Base-by-base conservation (phyloP, 2,888 invertebrate genomes). In the Drosophila percnosoma region DNA sequence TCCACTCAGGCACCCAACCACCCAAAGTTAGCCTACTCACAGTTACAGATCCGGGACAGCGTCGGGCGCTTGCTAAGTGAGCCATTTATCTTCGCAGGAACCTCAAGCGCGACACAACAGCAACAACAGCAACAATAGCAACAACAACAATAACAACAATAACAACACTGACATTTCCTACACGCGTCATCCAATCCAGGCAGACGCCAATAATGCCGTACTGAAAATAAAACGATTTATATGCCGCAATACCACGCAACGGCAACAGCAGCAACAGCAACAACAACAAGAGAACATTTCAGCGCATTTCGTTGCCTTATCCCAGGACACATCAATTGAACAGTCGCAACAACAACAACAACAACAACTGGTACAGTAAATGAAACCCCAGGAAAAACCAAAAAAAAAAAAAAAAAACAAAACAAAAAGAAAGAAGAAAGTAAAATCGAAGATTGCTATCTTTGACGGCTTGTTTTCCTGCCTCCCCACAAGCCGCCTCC, bases 21-120 rank as follows among this genome's bases (percentile, higher is more conserved):
- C 21, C 52, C 60, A 34, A 31, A 48, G 51, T 55, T 62, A 63
- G 78, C 67, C 58, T 48, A 21, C 45, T 48, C 40, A 29, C 40
- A 51, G 70, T 48, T 33, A 18, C 61, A 48, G 60, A 57, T 51
- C 31, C 60, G 49, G 55, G 51, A 64, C 52, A 48, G 57, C 54
- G 57, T 40, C 15, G 78, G 68, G 24, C 49, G 74, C 64, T 87
- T 60, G 81, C 87, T 91, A 91, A 92, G 91, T 92, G 92, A 92
- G 92, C 92, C 92, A 92, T 92, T 92, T 92, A 92, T 92, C 92
- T 92, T 92, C 69, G 70, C 85, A 80, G 90, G 85, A 91, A 91
- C 91, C 91, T 91, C 84, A 73, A 80, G 75, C 82, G 79, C 82
- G 83, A 80, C 89, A 89, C 68, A 77, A 77, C 79, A 89, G 81